phyloP scores from a whole-genome alignment of 1,140 invertebrate genomes.

The Apis dorsata region DNA sequence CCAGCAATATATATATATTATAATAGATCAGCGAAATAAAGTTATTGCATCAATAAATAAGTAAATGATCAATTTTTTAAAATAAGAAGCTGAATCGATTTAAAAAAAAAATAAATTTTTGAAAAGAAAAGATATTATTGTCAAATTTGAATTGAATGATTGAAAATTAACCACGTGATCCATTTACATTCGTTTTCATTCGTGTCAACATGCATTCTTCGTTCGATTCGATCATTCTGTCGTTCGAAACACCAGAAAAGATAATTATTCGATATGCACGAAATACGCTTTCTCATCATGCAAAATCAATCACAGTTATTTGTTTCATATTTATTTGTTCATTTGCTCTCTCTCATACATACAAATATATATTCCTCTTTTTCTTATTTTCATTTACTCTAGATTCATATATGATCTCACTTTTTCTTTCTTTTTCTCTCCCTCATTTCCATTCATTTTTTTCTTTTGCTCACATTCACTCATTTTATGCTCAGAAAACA shows the following conservation, averaged over 20 bases:
- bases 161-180: not conserved
- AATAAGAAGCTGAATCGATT: not conserved
- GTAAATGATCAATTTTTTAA: not conserved
- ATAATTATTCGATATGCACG: conserved; percentile 28
- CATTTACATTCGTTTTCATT: not conserved
- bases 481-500: conserved; percentile 7
- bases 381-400: not conserved
- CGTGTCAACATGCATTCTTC: not conserved
- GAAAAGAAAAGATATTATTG: conserved; percentile 1
- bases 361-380: not conserved
- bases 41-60: not conserved
- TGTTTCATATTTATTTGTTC: conserved; percentile 47
- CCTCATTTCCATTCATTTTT: not conserved
- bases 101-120: not conserved
- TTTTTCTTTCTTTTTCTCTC: not conserved
- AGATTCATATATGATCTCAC: not conserved
- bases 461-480: not conserved
- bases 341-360: conserved; percentile 21
- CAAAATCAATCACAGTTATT: conserved; percentile 66
- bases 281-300: conserved; percentile 37
- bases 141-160: not conserved
- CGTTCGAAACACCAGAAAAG: conserved; percentile 46
- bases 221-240: not conserved
- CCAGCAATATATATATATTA: not conserved
- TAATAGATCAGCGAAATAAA: not conserved